Conservation (phyloP, 2,113 vertebrate species). For the Ploceus nigricollis region DNA sequence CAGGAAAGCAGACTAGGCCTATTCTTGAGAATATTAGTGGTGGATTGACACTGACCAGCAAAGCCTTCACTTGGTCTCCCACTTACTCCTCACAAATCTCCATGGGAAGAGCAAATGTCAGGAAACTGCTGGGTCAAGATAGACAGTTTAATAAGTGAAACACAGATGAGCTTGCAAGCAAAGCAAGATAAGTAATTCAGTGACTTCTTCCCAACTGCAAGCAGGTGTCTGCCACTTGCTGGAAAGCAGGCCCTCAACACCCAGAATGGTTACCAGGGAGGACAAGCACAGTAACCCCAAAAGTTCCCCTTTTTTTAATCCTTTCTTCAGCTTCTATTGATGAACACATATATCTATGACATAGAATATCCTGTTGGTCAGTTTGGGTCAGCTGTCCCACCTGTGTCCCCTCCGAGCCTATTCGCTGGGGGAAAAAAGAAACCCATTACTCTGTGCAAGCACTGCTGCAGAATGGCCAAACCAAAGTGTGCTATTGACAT, state of each 20-base stretch:
- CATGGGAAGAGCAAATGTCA: background rate
- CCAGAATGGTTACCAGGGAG: background rate
- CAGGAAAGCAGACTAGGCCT: background rate
- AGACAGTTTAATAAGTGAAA: background rate
- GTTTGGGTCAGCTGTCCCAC: background rate
- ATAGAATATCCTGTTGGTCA: background rate
- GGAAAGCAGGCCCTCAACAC: background rate
- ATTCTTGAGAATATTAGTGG: background rate
- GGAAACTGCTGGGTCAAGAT: background rate
- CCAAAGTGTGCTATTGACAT: background rate
- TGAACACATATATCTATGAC: background rate
- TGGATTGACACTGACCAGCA: background rate
- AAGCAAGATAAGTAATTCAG: background rate
- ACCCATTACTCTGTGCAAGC: background rate
- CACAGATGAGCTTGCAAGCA: background rate
- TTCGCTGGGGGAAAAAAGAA: rapidly evolving
- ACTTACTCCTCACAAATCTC: background rate
- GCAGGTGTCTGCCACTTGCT: background rate
- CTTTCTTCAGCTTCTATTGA: background rate
- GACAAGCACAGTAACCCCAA: background rate
- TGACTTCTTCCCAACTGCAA: background rate
- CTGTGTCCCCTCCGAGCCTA: background rate
- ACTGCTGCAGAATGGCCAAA: background rate
- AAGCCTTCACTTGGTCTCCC: background rate
- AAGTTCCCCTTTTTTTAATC: background rate